Evolutionary conservation across 2,113 vertebrate species (phyloP).

Genomic region (Sminthopsis crassicaudata): DNA sequence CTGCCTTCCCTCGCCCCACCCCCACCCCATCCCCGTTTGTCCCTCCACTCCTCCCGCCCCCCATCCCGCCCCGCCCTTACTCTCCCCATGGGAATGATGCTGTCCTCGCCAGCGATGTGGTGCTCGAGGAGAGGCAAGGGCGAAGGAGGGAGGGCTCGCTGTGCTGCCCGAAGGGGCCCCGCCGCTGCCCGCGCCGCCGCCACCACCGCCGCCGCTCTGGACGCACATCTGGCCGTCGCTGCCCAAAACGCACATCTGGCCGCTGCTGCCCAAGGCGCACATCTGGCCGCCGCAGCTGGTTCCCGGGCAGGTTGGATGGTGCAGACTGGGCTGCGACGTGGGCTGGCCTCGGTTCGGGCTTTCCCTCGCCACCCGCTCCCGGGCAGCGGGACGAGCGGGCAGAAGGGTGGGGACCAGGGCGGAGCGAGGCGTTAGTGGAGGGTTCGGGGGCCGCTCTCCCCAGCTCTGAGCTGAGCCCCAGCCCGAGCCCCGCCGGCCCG

Average conservation of each 20-base stretch:
- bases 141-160: constrained; percentile 48
- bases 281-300: not conserved
- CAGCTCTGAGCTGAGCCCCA: not conserved
- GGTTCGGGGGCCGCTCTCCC: not conserved
- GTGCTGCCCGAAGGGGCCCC: constrained; percentile 41
- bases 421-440: not conserved
- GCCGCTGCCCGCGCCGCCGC: not conserved
- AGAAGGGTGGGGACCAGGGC: not conserved
- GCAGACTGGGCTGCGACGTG: constrained; percentile 13
- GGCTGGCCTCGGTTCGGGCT: not conserved
- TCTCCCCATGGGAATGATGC: constrained; percentile 34
- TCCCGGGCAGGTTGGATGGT: constrained; percentile 13
- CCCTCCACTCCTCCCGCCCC: not conserved
- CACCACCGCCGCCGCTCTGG: not conserved
- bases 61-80: not conserved
- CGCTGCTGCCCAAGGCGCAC: not conserved
- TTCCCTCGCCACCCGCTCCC: not conserved
- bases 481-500: constrained; percentile 33
- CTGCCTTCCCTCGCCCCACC: not conserved
- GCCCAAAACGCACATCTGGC: constrained; percentile 15
- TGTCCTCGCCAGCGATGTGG: constrained; percentile 77
- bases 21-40: constrained; percentile 23
- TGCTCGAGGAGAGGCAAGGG: constrained; percentile 64
- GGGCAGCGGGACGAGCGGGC: constrained; percentile 35
- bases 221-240: not conserved